Evolutionary conservation across 2,113 vertebrate species (phyloP), one percentile per base, ranked within the genome.

Genomic region (Hemiprocne comata): DNA sequence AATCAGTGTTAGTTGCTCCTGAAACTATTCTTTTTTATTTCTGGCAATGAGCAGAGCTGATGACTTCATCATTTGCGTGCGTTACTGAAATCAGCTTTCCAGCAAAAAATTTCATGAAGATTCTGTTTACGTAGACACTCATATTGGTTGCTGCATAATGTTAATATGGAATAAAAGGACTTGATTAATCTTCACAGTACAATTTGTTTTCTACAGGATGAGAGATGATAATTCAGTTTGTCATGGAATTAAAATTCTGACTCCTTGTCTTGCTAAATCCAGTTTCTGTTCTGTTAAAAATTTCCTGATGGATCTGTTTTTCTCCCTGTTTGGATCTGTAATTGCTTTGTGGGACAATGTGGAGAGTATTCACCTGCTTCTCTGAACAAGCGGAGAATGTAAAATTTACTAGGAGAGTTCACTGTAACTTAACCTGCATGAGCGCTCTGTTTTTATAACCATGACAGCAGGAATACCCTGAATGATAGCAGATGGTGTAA

Each of bases 1-100:
- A 96, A 97, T 97, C 97, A 98, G 97, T 98, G 97, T 98, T 98
- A 96, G 94, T 97, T 97, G 97, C 96, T 98, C 96, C 96, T 97
- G 94, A 97, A 96, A 94, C 90, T 89, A 29, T 85, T 96, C 94
- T 96, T 96, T 50, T 64, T 89, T 70, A 57, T 74, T 95, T 94
- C 53, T 96, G 95, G 95, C 94, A 96, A 67, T 88, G 92, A 97
- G 89, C 95, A 97, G 96, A 95, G 54, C 77, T 94, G 93, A 96
- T 97, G 82, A 95, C 79, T 97, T 96, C 94, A 97, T 96, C 93
- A 83, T 94, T 97, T 96, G 81, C 0, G 93, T 96, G 87, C 96
- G 93, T 97, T 97, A 97, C 93, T 94, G 94, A 97, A 89, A 94
- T 95, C 97, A 98, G 95, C 97, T 95, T 78, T 89, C 90, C 91